Evolutionary conservation across 2,113 vertebrate genomes (phyloP).

Genomic region (Scatophagus argus): DNA sequence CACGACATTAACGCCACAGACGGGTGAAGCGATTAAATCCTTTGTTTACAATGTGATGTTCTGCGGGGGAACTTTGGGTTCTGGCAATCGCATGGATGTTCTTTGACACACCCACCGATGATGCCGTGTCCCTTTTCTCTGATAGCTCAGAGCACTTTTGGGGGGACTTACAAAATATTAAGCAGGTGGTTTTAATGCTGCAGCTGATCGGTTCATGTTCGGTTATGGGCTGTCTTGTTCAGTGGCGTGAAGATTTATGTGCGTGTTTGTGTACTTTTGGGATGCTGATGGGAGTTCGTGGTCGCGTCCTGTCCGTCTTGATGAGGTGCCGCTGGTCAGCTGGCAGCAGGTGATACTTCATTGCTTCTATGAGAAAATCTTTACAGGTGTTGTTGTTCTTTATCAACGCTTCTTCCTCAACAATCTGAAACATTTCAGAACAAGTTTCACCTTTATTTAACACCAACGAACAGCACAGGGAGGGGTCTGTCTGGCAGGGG

Average conservation of each 20-base stretch:
- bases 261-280: constrained; percentile 71
- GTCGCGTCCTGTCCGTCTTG: constrained; percentile 94
- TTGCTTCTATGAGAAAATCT: constrained; percentile 97
- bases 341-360: constrained; percentile 98
- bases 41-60: no score
- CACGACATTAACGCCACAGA: no score
- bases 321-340: constrained; percentile 95
- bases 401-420: constrained; percentile 96
- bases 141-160: no score
- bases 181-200: no score
- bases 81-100: no score
- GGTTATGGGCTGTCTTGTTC: neutral
- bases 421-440: constrained; percentile 84
- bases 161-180: no score
- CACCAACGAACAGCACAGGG: neutral
- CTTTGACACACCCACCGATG: no score
- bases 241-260: neutral
- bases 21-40: no score
- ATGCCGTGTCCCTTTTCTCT: no score
- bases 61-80: no score
- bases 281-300: constrained; percentile 93
- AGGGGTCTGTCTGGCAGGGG: no score
- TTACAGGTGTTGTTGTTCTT: constrained; percentile 99
- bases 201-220: no score
- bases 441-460: neutral